Evolutionary conservation across 2,113 vertebrate species (phyloP).

Genomic region (Channa maculata): DNA sequence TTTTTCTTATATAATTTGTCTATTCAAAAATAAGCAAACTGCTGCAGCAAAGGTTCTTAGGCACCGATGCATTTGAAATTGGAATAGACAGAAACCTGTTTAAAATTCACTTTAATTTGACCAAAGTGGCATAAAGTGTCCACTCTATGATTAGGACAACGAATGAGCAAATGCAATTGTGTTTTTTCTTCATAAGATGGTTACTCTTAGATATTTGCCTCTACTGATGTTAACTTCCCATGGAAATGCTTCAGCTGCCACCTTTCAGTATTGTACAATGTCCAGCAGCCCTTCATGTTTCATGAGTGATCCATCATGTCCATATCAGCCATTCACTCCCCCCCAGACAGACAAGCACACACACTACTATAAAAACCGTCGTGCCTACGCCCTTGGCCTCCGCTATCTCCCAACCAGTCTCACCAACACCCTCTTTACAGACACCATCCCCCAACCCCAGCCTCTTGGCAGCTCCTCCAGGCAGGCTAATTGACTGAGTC

Average conservation of each 20-base stretch:
- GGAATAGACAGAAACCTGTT: background rate
- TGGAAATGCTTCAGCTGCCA: background rate
- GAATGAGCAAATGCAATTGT: background rate
- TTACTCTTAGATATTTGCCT: background rate
- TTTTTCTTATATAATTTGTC: too few relatives aligned
- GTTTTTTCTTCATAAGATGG: background rate
- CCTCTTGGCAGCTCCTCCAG: constrained; percentile 74
- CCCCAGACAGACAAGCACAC: background rate
- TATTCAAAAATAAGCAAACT: too few relatives aligned
- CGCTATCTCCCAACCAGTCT: constrained; percentile 37
- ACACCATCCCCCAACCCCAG: constrained; percentile 61
- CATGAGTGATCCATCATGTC: background rate
- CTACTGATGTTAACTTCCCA: background rate
- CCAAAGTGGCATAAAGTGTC: background rate
- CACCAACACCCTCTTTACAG: constrained; percentile 31
- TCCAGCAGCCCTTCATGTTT: background rate
- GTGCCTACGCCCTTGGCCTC: constrained; percentile 50
- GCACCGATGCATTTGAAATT: background rate
- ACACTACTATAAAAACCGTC: constrained; percentile 25
- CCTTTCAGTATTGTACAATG: background rate
- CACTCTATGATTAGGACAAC: background rate
- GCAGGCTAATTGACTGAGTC: constrained; percentile 81
- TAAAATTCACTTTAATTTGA: background rate
- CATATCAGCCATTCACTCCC: background rate
- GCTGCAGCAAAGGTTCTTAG: background rate